Conservation (phyloP, 2,888 invertebrate genomes). For the Meganola albula region DNA sequence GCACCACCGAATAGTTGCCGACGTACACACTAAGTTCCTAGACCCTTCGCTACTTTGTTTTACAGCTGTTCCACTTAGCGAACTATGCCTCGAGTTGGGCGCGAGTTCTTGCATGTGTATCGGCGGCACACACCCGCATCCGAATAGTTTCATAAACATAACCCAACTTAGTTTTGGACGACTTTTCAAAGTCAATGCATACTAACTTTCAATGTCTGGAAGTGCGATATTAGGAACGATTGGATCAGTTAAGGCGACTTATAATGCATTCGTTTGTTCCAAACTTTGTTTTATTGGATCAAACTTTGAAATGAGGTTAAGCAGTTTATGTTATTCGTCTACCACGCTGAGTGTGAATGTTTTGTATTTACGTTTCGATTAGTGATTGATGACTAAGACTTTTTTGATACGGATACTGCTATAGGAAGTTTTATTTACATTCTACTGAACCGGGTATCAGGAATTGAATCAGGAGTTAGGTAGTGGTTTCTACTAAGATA, state of each 20-base stretch:
- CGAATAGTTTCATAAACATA: constrained; percentile 78
- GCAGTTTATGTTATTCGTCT: no score
- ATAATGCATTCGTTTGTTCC: constrained; percentile 76
- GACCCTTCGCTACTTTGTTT: constrained; percentile 78
- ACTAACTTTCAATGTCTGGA: constrained; percentile 76
- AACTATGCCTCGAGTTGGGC: constrained; percentile 76
- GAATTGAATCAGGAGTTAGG: no score
- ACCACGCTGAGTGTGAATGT: no score
- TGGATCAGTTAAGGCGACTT: constrained; percentile 73
- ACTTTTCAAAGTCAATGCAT: constrained; percentile 79
- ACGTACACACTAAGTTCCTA: constrained; percentile 74
- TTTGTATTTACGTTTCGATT: no score
- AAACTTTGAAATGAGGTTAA: constrained; percentile 66
- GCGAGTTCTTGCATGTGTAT: constrained; percentile 77
- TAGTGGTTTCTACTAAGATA: no score
- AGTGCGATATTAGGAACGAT: constrained; percentile 72
- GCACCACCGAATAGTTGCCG: constrained; percentile 48
- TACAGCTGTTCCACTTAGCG: constrained; percentile 78
- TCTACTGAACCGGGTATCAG: no score
- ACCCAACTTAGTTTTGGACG: constrained; percentile 77
- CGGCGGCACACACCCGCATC: constrained; percentile 73
- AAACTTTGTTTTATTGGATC: constrained; percentile 72
- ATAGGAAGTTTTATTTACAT: no score
- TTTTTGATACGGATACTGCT: no score
- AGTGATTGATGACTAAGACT: no score